Percentiles rank a stretch among this genome's conserved stretches.
Evolutionary conservation across 2,888 invertebrate genomes (phyloP).

Genomic region (Drosophila neoperkinsi): DNA sequence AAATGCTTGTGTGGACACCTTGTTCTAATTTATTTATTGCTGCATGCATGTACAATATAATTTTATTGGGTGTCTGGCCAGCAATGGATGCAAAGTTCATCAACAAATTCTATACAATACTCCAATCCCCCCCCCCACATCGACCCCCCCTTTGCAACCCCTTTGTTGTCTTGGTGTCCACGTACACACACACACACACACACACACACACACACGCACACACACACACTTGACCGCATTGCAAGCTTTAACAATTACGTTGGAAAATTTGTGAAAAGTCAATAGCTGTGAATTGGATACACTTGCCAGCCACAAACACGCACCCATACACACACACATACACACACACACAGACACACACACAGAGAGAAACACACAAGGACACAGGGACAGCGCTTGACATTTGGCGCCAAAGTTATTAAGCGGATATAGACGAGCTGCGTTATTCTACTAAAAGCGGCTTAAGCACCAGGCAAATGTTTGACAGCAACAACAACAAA

Average conservation of each 20-base stretch:
- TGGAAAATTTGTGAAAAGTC: slow-evolving; percentile 75
- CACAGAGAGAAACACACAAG: not conserved
- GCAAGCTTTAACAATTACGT: slow-evolving; percentile 78
- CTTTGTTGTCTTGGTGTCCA: slow-evolving; percentile 19
- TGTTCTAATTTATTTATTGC: slow-evolving; percentile 78
- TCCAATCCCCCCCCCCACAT: not conserved
- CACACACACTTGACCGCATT: slow-evolving; percentile 48
- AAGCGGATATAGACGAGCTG: slow-evolving; percentile 38
- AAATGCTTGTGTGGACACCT: slow-evolving; percentile 64
- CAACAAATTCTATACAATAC: not conserved
- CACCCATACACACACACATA: slow-evolving; percentile 16
- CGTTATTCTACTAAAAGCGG: slow-evolving; percentile 38
- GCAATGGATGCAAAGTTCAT: slow-evolving; percentile 15
- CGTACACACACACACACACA: not conserved
- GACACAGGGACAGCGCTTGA: slow-evolving; percentile 40
- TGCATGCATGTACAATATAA: slow-evolving; percentile 69
- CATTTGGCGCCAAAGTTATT: slow-evolving; percentile 76
- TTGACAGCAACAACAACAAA: slow-evolving; percentile 23
- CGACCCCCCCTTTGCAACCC: not conserved
- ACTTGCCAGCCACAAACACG: slow-evolving; percentile 55
- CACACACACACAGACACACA: not conserved
- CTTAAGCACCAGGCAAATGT: slow-evolving; percentile 70
- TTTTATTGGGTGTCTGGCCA: slow-evolving; percentile 70
- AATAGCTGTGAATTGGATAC: slow-evolving; percentile 76
- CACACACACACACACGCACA: not conserved